These are phyloP conservation scores for Pectinophora gossypiella DNA, from an alignment of 1,140 invertebrate genomes.

Conservation along the genomic window DNA sequence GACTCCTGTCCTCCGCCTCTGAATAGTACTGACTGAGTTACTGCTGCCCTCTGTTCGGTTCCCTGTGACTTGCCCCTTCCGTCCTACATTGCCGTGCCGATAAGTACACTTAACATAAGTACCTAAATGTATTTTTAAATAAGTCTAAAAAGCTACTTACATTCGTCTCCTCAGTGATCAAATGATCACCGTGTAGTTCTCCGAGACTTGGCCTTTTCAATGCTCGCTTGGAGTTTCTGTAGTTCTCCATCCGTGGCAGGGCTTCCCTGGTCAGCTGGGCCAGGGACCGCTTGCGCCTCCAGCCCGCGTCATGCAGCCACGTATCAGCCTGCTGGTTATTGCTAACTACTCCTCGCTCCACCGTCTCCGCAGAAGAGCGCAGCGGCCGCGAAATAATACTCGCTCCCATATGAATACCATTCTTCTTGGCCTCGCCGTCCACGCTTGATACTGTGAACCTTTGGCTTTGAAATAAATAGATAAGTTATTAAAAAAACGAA, in stretches of 20 bases:
- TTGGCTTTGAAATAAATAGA: too few relatives aligned
- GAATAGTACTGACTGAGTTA: too few relatives aligned
- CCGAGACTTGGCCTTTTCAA: constrained; percentile 84
- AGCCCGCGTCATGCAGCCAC: constrained; percentile 59
- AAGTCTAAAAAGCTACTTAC: neutral
- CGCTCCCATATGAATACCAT: constrained; percentile 64
- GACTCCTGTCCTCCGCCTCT: too few relatives aligned
- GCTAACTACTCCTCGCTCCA: constrained; percentile 33
- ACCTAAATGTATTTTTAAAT: too few relatives aligned
- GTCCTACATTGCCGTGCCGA: too few relatives aligned
- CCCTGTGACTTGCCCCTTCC: too few relatives aligned
- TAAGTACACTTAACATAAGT: too few relatives aligned
- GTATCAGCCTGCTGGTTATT: constrained; percentile 40
- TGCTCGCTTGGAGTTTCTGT: constrained; percentile 86
- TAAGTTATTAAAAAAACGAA: too few relatives aligned
- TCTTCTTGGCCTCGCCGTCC: constrained; percentile 54
- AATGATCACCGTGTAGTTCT: constrained; percentile 80
- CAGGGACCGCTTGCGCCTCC: constrained; percentile 71
- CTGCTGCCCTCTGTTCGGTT: too few relatives aligned
- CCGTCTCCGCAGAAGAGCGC: constrained; percentile 41
- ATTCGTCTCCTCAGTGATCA: constrained; percentile 61
- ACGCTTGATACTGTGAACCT: constrained; percentile 48
- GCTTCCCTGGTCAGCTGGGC: constrained; percentile 84
- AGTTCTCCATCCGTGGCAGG: constrained; percentile 91
- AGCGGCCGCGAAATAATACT: constrained; percentile 58